Conservation (phyloP, 2,888 invertebrate species). For the Eledona agricola region DNA sequence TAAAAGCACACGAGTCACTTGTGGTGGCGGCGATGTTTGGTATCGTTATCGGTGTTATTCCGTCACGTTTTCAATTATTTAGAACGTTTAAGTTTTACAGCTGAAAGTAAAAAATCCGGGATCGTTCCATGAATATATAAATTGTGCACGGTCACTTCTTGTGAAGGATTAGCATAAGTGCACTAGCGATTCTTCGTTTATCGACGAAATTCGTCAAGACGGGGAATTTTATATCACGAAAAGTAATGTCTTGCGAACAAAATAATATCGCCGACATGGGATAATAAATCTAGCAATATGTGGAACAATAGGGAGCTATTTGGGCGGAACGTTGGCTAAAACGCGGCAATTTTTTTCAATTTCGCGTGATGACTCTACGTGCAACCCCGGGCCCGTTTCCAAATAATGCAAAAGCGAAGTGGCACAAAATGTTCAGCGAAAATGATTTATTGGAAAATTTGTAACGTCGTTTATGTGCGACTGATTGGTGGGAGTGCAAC, state of each 20-base stretch:
- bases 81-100: conserved; percentile 16
- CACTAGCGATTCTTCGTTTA: conserved; percentile 14
- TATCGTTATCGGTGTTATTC: conserved; percentile 30
- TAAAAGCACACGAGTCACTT: no score
- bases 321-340: conserved; percentile 11
- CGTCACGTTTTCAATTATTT: conserved; percentile 39
- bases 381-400: no score
- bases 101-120: conserved; percentile 23
- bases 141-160: conserved; percentile 19
- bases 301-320: conserved; percentile 11
- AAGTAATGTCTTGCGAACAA: conserved; percentile 1
- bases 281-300: conserved; percentile 34
- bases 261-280: conserved; percentile 23
- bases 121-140: conserved; percentile 23
- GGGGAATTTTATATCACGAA: conserved; percentile 2
- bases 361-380: no score
- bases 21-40: conserved; percentile 5
- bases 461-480: no score
- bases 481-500: no score
- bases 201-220: conserved; percentile 7
- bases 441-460: no score
- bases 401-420: no score
- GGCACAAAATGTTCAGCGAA: no score
- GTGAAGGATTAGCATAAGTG: conserved; percentile 30
- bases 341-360: no score